A percentile compares a stretch with the other conserved stretches of the same genome.
Conservation (phyloP, 92 coral and sea anemone species). For the Porites divaricata region DNA sequence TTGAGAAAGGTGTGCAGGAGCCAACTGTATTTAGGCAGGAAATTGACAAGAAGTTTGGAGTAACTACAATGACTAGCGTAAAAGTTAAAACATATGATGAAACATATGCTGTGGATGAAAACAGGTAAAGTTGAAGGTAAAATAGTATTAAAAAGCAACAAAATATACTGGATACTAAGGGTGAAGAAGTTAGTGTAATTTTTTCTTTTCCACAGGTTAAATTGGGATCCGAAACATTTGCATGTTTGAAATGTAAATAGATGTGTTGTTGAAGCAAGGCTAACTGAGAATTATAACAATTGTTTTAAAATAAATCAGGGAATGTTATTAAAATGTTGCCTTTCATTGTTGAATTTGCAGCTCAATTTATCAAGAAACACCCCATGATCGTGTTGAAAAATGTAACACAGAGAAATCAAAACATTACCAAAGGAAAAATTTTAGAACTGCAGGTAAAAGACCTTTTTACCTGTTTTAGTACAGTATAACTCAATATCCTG, state of each 20-base stretch:
- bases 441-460: constrained; percentile 11
- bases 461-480: no score
- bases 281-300: no score
- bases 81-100: not conserved
- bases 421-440: constrained; percentile 14
- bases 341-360: not conserved
- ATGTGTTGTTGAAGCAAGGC: no score
- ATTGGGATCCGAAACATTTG: no score
- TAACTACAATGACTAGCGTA: constrained; percentile 10
- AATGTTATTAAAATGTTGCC: not conserved
- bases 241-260: no score
- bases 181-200: no score
- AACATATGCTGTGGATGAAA: not conserved
- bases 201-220: no score
- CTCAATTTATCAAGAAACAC: constrained; percentile 14
- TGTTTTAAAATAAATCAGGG: no score
- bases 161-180: no score
- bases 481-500: no score
- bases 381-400: constrained; percentile 1
- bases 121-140: not conserved
- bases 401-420: constrained; percentile 13
- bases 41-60: not conserved
- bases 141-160: not conserved
- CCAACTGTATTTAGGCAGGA: not conserved
- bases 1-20: constrained; percentile 11